Percentiles rank a stretch among this genome's conserved stretches.
Evolutionary conservation across 2,113 vertebrate species (phyloP).

Genomic region (Grammomys dolichurus): DNA sequence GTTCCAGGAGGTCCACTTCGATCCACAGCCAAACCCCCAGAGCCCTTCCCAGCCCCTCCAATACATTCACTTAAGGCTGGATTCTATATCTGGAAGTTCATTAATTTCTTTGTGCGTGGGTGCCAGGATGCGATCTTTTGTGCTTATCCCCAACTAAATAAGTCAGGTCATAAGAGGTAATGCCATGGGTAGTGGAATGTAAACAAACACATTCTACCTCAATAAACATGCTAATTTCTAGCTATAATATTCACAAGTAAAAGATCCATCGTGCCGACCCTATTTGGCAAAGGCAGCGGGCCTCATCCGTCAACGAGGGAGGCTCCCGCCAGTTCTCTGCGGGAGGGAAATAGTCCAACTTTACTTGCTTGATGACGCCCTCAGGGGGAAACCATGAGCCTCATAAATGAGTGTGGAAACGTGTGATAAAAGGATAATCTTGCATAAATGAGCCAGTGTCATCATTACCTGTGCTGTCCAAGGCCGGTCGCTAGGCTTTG

Average conservation of each 20-base stretch:
- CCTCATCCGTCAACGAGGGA: conserved; percentile 92
- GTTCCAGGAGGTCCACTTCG: not conserved
- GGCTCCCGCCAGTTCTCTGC: conserved; percentile 91
- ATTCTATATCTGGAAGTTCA: conserved; percentile 84
- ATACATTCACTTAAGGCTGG: conserved; percentile 79
- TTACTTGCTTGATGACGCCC: conserved; percentile 93
- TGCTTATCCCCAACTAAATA: conserved; percentile 88
- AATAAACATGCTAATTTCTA: conserved; percentile 95
- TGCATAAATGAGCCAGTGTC: conserved; percentile 90
- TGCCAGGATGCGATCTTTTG: conserved; percentile 84
- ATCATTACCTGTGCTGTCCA: conserved; percentile 89
- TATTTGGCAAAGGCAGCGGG: conserved; percentile 91
- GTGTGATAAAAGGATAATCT: conserved; percentile 93
- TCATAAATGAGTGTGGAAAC: conserved; percentile 91
- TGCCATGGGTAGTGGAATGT: conserved; percentile 92
- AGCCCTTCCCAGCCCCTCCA: not conserved
- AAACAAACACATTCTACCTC: conserved; percentile 94
- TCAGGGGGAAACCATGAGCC: conserved; percentile 89
- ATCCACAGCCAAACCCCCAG: not conserved
- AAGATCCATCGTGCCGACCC: conserved; percentile 92
- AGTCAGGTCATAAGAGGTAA: conserved; percentile 91
- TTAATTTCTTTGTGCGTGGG: conserved; percentile 81
- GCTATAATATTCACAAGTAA: conserved; percentile 92
- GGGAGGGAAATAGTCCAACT: conserved; percentile 92
- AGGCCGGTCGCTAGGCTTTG: conserved; percentile 66